Percentiles rank a stretch among this genome's conserved stretches.
Conservation (phyloP, 2,888 invertebrate species). For the Limnephilus marmoratus region DNA sequence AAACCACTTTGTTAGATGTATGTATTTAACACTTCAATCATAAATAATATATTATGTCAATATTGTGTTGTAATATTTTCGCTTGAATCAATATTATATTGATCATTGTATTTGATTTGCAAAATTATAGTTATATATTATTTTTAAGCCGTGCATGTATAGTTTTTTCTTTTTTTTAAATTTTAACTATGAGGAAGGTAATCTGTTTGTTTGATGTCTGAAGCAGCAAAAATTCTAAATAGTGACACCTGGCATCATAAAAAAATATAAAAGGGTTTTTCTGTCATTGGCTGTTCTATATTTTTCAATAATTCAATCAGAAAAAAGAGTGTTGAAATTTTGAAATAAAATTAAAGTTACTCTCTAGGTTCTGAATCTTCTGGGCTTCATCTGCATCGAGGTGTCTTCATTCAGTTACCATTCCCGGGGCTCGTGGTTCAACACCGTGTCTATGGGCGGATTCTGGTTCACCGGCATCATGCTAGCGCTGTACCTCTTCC, state of each 20-base stretch:
- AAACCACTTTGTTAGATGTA: not conserved
- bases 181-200: too few relatives aligned
- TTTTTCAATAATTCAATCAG: too few relatives aligned
- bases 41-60: not conserved
- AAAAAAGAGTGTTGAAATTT: too few relatives aligned
- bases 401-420: constrained; percentile 76
- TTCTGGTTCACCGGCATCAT: constrained; percentile 91
- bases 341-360: constrained; percentile 45
- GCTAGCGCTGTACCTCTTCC: constrained; percentile 88
- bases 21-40: too few relatives aligned
- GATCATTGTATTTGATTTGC: not conserved
- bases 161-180: not conserved
- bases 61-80: not conserved
- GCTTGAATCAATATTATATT: not conserved
- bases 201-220: too few relatives aligned
- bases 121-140: not conserved
- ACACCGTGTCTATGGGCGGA: constrained; percentile 88
- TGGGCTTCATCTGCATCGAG: constrained; percentile 90
- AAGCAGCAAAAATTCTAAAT: too few relatives aligned
- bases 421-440: constrained; percentile 84
- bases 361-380: constrained; percentile 81
- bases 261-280: too few relatives aligned
- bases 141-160: not conserved
- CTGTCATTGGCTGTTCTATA: too few relatives aligned
- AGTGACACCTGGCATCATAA: too few relatives aligned